Evolutionary conservation across 1,140 invertebrate species (phyloP).

Genomic region (Theocolax elegans): DNA sequence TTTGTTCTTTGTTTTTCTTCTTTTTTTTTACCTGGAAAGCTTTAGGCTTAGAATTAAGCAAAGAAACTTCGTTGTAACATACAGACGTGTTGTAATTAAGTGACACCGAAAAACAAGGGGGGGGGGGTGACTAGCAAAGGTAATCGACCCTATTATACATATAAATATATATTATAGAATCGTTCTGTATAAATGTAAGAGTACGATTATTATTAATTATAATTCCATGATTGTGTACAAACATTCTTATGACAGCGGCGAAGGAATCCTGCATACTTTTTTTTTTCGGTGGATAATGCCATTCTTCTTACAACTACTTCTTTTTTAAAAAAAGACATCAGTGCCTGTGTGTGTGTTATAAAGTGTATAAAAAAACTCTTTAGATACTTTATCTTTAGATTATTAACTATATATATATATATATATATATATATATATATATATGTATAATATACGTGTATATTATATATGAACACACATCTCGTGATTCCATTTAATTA

Average conservation of each 20-base stretch:
- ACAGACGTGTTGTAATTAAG: constrained; percentile 26
- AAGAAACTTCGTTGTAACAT: constrained; percentile 33
- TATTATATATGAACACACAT: no score
- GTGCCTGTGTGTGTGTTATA: constrained; percentile 23
- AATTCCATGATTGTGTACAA: constrained; percentile 38
- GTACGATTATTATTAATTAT: constrained; percentile 35
- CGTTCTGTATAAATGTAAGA: constrained; percentile 28
- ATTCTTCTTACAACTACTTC: no score
- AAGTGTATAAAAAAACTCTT: constrained; percentile 23
- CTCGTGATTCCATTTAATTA: constrained; percentile 31
- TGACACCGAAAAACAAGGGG: constrained; percentile 1
- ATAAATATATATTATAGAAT: no score
- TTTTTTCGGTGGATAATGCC: constrained; percentile 8
- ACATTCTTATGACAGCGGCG: constrained; percentile 28
- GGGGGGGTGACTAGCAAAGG: no score
- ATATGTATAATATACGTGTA: no score
- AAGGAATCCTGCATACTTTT: background rate
- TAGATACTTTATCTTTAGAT: constrained; percentile 23
- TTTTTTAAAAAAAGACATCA: constrained; percentile 27
- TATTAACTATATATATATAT: background rate
- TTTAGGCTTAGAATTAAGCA: no score
- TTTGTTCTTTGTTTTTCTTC: no score
- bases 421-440: constrained; percentile 4
- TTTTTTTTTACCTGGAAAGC: constrained; percentile 28
- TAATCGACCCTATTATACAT: constrained; percentile 2